Evolutionary conservation across 2,113 vertebrate species (phyloP), one percentile per base, ranked within the genome.

Genomic region (Apteryx mantelli): DNA sequence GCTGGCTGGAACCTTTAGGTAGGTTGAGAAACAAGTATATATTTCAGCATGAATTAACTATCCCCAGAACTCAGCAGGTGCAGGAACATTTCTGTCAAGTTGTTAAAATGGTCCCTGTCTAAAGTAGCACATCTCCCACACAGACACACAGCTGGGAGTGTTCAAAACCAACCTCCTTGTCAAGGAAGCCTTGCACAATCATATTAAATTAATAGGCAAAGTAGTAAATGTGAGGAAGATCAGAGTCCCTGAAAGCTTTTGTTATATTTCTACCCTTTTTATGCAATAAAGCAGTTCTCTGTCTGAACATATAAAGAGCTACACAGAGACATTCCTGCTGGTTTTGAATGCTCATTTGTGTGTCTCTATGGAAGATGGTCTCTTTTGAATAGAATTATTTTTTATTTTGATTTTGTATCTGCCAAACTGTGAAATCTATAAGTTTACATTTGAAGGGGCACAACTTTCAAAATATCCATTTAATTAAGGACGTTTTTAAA

Each of bases 201-300:
- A 55, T 78, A 89, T 56, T 96, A 96, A 97, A 97, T 96, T 97
- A 97, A 95, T 78, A 95, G 94, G 71, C 65, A 78, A 88, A 95
- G 40, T 13, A 93, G 86, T 79, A 97, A 97, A 96, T 82, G 89
- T 92, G 82, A 89, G 64, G 44, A 92, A 93, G 88, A 97, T 92
- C 88, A 84, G 88, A 88, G 60, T 75, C 75, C 36, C 64, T 55
- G 34, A 53, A 84, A 87, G 64, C 76, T 95, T 95, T 92, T 96
- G 69, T 90, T 97, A 63, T 64, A 69, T 42, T 66, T 32, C 63
- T 97, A 75, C 42, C 79, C n/a, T 94, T 96, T 82, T 81, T 56
- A 7, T 86, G 71, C 81, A 70, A 56, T 86, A 94, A 93, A 92
- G 36, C 60, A 88, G 34, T 76, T 89, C 85, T 94, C 82, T 90